Evolutionary conservation across 1,140 invertebrate species (phyloP), one percentile per base, ranked within the genome.

Genomic region (Eurytemora carolleeae): DNA sequence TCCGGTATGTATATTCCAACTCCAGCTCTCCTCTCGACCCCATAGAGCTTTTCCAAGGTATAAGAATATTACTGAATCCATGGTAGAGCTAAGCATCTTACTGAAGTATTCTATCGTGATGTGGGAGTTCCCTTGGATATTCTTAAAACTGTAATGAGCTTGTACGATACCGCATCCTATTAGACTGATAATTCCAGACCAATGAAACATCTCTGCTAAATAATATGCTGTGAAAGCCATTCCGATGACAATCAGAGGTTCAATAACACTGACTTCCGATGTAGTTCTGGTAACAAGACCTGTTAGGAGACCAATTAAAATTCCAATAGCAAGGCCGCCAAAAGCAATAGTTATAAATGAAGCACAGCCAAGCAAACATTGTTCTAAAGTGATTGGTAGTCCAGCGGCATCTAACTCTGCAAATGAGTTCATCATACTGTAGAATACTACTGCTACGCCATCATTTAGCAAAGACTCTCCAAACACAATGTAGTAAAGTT

Each of bases 401-500:
- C 52, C 52, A 2, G 26, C 19, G 18, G 17, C 15, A 22, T 60
- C 31, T 62, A 31, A 12, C 7, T 7, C 31, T 44, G 31, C 31
- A 44, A 44, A 44, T 44, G 31, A 44, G 31, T 44, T 44, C 68
- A 77, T 72, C 61, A 76, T 73, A 55, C 73, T 77, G 66, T 78
- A 78, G 53, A 78, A 66, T 1, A 79, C 77, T 0, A 78, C 72
- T 2, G 77, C 79, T 23, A 79, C 76, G 18, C 77, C 78, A 69
- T 79, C 77, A 68, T 82, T 81, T 20, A 81, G 71, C 55, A 81
- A 68, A 2, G 77, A 79, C 67, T 82, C 80, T 23, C 80, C 80
- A 69, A 82, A 82, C 3, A 82, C 78, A 55, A 82, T 75, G 67
- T 81, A 82, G 68, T 82, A 81, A 3, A 82, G 72, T 65, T 78